A percentile compares a stretch with the other conserved stretches of the same genome.
Evolutionary conservation across 2,888 invertebrate genomes (phyloP).

Genomic region (Hemithea aestivaria): DNA sequence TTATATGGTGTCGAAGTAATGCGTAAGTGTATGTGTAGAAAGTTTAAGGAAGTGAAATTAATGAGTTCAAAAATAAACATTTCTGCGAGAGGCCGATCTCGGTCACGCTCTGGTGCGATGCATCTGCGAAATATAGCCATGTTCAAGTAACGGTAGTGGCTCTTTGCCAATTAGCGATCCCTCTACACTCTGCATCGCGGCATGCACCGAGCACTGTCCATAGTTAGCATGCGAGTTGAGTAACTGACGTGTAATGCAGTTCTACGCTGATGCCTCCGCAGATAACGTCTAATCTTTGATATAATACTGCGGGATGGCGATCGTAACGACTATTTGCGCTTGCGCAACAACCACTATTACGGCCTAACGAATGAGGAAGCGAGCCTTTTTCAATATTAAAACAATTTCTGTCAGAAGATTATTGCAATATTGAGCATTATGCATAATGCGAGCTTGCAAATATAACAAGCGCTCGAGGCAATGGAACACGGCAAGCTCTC

Average conservation of each 20-base stretch:
- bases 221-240: conserved; percentile 23
- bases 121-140: conserved; percentile 29
- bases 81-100: conserved; percentile 31
- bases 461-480: background rate
- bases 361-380: conserved; percentile 11
- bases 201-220: conserved; percentile 6
- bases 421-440: background rate
- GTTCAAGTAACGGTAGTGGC: conserved; percentile 38
- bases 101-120: conserved; percentile 35
- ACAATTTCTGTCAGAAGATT: conserved; percentile 3
- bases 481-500: background rate
- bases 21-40: conserved; percentile 25
- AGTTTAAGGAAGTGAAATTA: conserved; percentile 33
- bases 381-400: conserved; percentile 5
- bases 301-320: conserved; percentile 16
- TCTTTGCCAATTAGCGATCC: conserved; percentile 39
- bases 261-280: conserved; percentile 19
- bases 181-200: conserved; percentile 12
- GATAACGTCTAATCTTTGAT: conserved; percentile 22
- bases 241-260: conserved; percentile 22
- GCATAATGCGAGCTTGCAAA: background rate
- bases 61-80: conserved; percentile 42
- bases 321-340: conserved; percentile 18
- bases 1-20: conserved; percentile 17
- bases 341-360: conserved; percentile 9